phyloP scores from a whole-genome alignment of 2,888 invertebrate genomes.

The Mongoloraphidia duomilia region DNA sequence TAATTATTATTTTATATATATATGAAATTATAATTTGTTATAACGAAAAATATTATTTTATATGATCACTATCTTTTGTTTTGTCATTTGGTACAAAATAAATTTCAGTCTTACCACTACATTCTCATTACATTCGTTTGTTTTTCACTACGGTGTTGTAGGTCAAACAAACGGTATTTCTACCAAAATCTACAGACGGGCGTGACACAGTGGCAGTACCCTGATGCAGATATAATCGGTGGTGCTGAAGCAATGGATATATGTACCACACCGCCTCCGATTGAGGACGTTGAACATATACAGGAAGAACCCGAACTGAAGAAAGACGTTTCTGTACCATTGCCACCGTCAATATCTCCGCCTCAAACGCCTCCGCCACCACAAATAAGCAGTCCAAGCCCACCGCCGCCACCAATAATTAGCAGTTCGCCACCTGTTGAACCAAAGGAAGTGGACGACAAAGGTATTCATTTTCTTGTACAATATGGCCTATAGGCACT shows the following conservation, averaged over 20 bases:
- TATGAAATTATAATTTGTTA: too few relatives aligned
- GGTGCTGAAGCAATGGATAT: conserved; percentile 45
- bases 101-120: too few relatives aligned
- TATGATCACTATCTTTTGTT: too few relatives aligned
- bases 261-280: conserved; percentile 41
- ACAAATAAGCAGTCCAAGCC: neutral
- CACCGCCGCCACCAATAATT: conserved; percentile 13
- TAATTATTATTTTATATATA: too few relatives aligned
- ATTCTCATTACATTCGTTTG: conserved; percentile 2
- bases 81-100: too few relatives aligned
- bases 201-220: conserved; percentile 50
- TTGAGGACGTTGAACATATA: conserved; percentile 19
- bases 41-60: too few relatives aligned
- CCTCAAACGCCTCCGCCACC: conserved; percentile 16
- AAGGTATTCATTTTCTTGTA: too few relatives aligned
- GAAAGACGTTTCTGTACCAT: conserved; percentile 16
- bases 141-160: conserved; percentile 28
- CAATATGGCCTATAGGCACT: too few relatives aligned
- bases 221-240: conserved; percentile 31
- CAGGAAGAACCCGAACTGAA: conserved; percentile 11
- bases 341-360: conserved; percentile 12
- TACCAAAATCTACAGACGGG: conserved; percentile 44
- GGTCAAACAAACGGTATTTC: conserved; percentile 51
- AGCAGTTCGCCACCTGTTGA: neutral
- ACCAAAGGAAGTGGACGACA: neutral